Evolutionary conservation across 1,140 invertebrate genomes (phyloP).

Genomic region (Eurosta solidaginis): DNA sequence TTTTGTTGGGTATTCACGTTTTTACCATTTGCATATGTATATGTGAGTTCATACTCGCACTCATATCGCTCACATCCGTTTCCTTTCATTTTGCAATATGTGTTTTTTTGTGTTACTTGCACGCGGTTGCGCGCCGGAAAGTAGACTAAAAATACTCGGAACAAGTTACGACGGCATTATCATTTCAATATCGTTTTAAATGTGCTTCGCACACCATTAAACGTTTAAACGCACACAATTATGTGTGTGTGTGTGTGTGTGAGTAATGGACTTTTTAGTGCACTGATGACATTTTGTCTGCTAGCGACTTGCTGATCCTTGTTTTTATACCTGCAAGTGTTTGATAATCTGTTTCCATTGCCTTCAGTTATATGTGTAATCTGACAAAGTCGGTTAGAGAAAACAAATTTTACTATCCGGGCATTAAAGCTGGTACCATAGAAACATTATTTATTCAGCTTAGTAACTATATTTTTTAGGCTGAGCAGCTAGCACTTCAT

Average conservation of each 20-base stretch:
- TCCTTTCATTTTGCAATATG: background rate
- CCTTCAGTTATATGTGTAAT: background rate
- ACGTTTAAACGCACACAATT: too few species aligned
- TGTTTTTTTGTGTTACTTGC: background rate
- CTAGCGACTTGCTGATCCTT: background rate
- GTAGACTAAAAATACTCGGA: slow-evolving; percentile 9
- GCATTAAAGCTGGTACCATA: too few species aligned
- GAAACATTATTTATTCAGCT: too few species aligned
- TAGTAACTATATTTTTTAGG: too few species aligned
- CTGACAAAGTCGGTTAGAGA: too few species aligned
- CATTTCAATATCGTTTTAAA: slow-evolving; percentile 26
- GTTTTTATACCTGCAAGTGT: background rate
- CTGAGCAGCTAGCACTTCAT: too few species aligned
- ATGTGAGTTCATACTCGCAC: background rate
- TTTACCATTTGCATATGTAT: background rate
- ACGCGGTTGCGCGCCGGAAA: background rate
- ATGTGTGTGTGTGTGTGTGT: too few species aligned
- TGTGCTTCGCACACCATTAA: background rate
- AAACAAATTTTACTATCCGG: too few species aligned
- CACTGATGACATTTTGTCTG: slow-evolving; percentile 8
- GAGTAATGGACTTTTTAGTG: too few species aligned
- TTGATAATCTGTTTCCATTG: slow-evolving; percentile 3
- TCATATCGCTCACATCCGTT: slow-evolving; percentile 15
- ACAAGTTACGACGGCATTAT: slow-evolving; percentile 20
- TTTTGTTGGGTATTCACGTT: too few species aligned